Evolutionary conservation across 2,113 vertebrate species (phyloP).

Genomic region (Heterotis niloticus): DNA sequence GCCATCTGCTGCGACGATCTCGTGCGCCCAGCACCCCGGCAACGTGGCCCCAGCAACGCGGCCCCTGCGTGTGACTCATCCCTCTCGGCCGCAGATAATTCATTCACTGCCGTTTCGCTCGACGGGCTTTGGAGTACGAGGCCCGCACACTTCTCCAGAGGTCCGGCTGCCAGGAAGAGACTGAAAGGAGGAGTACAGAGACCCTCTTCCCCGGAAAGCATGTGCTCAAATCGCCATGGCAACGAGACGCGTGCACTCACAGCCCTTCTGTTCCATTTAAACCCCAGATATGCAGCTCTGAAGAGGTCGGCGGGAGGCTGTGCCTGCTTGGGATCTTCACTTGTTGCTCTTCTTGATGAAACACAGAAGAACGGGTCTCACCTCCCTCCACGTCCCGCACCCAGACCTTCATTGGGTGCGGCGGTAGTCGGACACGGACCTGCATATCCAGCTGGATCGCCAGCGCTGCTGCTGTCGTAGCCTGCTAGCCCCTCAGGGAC

Average conservation of each 20-base stretch:
- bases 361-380: background rate
- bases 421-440: background rate
- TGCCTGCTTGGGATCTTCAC: background rate
- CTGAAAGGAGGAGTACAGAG: background rate
- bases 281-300: background rate
- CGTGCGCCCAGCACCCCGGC: constrained; percentile 15
- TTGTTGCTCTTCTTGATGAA: constrained; percentile 8
- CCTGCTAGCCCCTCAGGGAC: background rate
- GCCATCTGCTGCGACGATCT: constrained; percentile 64
- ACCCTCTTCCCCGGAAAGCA: constrained; percentile 22
- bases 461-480: background rate
- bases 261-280: constrained; percentile 30
- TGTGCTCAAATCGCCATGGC: constrained; percentile 39
- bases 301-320: background rate
- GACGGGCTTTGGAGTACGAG: background rate
- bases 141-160: background rate
- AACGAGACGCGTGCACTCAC: constrained; percentile 35
- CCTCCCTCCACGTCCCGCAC: background rate
- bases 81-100: background rate
- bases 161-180: background rate
- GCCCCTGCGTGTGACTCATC: background rate
- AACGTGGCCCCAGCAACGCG: background rate
- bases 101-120: background rate
- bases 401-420: background rate
- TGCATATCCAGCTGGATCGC: background rate